Conservation (phyloP, 2,113 vertebrate genomes). For the Lontra canadensis region DNA sequence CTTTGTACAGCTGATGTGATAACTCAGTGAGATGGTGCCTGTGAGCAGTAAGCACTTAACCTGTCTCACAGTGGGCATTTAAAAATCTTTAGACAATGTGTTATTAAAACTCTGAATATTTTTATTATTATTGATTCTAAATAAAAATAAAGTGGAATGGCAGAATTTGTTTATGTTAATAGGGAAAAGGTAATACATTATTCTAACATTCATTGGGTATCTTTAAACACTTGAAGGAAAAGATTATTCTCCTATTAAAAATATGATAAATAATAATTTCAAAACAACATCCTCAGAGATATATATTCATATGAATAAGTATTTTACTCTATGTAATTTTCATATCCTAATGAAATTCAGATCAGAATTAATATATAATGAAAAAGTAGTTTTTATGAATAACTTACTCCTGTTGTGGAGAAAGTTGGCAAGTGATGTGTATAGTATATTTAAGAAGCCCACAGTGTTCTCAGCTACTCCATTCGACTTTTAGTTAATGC, state of each 20-base stretch:
- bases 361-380: constrained; percentile 61
- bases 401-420: constrained; percentile 37
- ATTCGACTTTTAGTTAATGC: constrained; percentile 29
- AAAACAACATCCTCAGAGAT: constrained; percentile 49
- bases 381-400: constrained; percentile 58
- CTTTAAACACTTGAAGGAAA: constrained; percentile 54
- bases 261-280: constrained; percentile 62
- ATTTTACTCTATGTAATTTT: constrained; percentile 65
- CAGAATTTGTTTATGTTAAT: constrained; percentile 47
- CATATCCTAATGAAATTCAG: constrained; percentile 66
- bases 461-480: background rate
- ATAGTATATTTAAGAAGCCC: constrained; percentile 16
- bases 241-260: constrained; percentile 52
- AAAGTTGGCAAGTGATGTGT: background rate
- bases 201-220: constrained; percentile 36
- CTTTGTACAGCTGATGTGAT: background rate
- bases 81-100: background rate
- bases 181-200: background rate
- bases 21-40: background rate
- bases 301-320: constrained; percentile 53
- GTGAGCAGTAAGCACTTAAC: background rate
- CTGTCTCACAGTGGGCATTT: background rate
- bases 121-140: constrained; percentile 25
- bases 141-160: constrained; percentile 31
- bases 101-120: background rate